Conservation (phyloP, 2,113 vertebrate species). For the Pomatorhinus ruficollis region DNA sequence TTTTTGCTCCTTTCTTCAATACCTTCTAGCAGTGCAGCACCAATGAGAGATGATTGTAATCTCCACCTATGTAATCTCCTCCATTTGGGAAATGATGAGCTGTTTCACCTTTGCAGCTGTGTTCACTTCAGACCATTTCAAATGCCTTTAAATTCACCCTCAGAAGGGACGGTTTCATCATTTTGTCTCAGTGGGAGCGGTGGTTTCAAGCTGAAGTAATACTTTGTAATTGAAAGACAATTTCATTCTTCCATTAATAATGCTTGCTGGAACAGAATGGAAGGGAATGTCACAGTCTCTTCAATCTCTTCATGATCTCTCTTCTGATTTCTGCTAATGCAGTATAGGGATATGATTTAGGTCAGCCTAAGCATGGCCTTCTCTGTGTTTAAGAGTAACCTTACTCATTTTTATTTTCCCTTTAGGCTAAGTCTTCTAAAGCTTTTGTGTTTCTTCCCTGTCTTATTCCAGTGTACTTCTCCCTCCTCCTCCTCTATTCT, state of each 20-base stretch:
- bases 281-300: background rate
- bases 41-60: background rate
- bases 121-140: background rate
- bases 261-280: background rate
- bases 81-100: background rate
- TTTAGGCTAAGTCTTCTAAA: background rate
- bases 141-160: background rate
- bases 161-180: background rate
- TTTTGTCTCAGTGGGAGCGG: background rate
- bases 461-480: background rate
- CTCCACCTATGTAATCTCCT: background rate
- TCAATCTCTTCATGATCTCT: background rate
- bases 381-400: background rate
- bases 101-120: background rate
- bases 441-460: background rate
- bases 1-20: background rate
- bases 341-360: background rate
- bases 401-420: background rate
- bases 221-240: background rate
- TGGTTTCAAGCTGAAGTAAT: constrained; percentile 15
- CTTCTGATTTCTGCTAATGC: background rate
- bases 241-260: background rate
- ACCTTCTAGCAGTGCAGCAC: background rate
- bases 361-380: background rate
- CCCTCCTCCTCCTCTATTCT: background rate